Evolutionary conservation across 2,797 vertebrate genomes (phyloP).

Genomic region (Podarcis siculus): DNA sequence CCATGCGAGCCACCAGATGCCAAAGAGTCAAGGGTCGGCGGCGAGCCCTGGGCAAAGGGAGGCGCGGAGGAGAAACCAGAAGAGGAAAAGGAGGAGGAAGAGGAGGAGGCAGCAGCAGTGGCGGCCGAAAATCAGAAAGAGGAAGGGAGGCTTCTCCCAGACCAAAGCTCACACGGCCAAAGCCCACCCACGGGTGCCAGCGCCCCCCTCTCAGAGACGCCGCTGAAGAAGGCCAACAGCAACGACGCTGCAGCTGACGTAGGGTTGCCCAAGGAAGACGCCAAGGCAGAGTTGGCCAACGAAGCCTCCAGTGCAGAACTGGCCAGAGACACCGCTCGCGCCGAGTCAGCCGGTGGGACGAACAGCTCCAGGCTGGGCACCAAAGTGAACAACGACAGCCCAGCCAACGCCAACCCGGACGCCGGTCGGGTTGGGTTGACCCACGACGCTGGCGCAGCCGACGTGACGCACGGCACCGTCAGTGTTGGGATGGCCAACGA

Average conservation of each 20-base stretch:
- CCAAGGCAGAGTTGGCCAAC: not conserved
- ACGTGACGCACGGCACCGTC: constrained; percentile 54
- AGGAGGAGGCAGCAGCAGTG: constrained; percentile 37
- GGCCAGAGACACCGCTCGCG: not conserved
- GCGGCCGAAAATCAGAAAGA: constrained; percentile 13
- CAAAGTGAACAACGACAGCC: constrained; percentile 11
- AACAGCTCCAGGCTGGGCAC: not conserved
- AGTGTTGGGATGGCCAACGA: constrained; percentile 63
- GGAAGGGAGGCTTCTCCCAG: constrained; percentile 57
- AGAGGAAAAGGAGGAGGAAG: constrained; percentile 63
- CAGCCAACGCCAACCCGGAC: constrained; percentile 12
- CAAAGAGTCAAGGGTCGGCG: constrained; percentile 73
- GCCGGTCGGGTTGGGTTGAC: not conserved
- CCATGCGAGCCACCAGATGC: constrained; percentile 70
- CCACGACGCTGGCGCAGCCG: constrained; percentile 3
- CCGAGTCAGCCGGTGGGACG: not conserved
- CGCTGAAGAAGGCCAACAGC: not conserved
- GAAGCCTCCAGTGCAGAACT: not conserved
- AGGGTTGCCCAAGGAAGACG: not conserved
- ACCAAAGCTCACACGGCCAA: constrained; percentile 67
- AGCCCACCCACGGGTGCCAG: constrained; percentile 42
- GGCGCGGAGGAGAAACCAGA: constrained; percentile 59
- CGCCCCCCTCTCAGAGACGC: not conserved
- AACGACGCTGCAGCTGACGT: not conserved
- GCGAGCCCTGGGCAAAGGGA: constrained; percentile 60